Base-by-base conservation (phyloP, 1,140 invertebrate genomes). In the Teleopsis dalmanni region DNA sequence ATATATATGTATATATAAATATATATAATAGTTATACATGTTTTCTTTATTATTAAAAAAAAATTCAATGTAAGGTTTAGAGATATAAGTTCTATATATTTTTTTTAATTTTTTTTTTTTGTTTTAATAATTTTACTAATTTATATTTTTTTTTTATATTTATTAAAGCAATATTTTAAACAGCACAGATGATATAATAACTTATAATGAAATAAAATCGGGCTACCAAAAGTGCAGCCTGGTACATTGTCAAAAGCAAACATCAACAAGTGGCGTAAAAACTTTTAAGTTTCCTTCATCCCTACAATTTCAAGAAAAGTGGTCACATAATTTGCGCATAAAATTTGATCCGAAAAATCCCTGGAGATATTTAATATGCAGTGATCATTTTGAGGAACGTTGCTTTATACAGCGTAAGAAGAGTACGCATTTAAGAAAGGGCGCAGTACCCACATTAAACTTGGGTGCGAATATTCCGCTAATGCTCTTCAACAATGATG, bases 321-420 rank as follows among this genome's bases (percentile, higher is more conserved):
- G 62, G 62, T 58, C 59, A 52, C 56, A 65, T 40, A 65, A 65
- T 36, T 57, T 54, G 1, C 62, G 65, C 34, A 57, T 65, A 7
- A 34, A 53, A 13, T 55, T 60, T 36, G 53, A 60, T 27, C 42
- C 22, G 9, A 59, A 51, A 19, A 53, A 38, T 10, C 50, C 49
- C 14, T 65, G 62, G 62, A 62, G 62, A 1, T 65, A 58, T 38
- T 58, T 62, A 33, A 65, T 65, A 13, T 65, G 62, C 34, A 62
- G 62, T 16, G 49, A 55, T 21, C 62, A 65, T 23, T 65, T 65
- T n/a, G 51, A 42, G 1, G 25, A 25, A 23, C 27, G 27, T 21
- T 43, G 41, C 16, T 35, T 41, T 7, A 25, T 29, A 31, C 31
- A 29, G 2, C 41, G 41, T 16, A n/a, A n/a, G n/a, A n/a, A n/a